Conservation (phyloP, 2,888 invertebrate species). For the Pristionchus maxplancki region DNA sequence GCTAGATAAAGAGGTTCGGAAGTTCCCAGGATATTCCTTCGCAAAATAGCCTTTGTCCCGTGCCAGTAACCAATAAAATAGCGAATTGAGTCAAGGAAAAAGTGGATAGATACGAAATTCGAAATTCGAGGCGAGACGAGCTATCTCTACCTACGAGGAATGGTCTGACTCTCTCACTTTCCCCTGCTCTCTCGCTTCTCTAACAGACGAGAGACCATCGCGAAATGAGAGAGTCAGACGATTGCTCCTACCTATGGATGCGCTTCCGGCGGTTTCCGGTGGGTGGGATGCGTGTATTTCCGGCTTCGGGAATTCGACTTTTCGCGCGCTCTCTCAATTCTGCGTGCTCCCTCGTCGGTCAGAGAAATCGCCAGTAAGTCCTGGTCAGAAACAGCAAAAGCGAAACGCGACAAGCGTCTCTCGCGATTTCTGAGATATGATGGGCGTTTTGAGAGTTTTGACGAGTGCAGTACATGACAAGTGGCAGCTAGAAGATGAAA, state of each 20-base stretch:
- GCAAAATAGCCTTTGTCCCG: not conserved
- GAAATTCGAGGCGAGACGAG: not conserved
- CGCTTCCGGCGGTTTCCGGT: not conserved
- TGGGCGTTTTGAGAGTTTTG: not conserved
- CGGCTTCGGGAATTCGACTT: not conserved
- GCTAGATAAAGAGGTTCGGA: not conserved
- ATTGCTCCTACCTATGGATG: not conserved
- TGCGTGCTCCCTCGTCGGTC: not conserved
- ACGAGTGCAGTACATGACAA: conserved; percentile 31
- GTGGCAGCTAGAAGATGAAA: conserved; percentile 4
- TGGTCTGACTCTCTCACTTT: too few species aligned
- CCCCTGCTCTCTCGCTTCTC: too few species aligned
- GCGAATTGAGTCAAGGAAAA: not conserved
- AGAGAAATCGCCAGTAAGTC: not conserved
- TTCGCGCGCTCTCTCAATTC: not conserved
- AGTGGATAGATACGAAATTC: not conserved
- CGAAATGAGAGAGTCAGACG: too few species aligned
- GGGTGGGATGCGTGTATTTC: not conserved
- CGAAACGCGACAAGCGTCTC: not conserved
- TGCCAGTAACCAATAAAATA: not conserved
- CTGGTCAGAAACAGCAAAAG: not conserved
- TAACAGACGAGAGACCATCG: too few species aligned
- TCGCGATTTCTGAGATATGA: not conserved
- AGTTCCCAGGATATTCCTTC: not conserved
- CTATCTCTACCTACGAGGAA: not conserved